These are phyloP conservation scores for Papilio protenor DNA, from an alignment of 2,888 invertebrate species.

Conservation along the genomic window DNA sequence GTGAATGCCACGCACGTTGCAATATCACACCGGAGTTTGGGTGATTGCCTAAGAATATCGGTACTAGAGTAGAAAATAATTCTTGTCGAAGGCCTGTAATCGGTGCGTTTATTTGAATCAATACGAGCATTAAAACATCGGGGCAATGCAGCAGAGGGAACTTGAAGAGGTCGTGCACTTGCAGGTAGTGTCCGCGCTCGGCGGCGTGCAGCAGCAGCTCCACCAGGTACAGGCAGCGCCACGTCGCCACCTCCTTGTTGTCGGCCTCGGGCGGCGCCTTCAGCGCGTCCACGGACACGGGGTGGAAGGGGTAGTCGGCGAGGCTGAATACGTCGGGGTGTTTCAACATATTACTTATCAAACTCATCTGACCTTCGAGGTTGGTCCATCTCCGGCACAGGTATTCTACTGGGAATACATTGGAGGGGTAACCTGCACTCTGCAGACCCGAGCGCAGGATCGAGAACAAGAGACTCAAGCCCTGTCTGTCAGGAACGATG, in stretches of 20 bases:
- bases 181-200: slow-evolving; percentile 92
- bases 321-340: slow-evolving; percentile 97
- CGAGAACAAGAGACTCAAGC: slow-evolving; percentile 92
- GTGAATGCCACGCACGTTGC: slow-evolving; percentile 97
- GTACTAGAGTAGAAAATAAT: slow-evolving; percentile 93
- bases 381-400: slow-evolving; percentile 97
- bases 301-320: slow-evolving; percentile 94
- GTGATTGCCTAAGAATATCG: slow-evolving; percentile 97
- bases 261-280: slow-evolving; percentile 98
- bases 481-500: slow-evolving; percentile 93
- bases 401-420: slow-evolving; percentile 93
- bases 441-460: slow-evolving; percentile 93
- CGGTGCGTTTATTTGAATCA: slow-evolving; percentile 94
- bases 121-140: slow-evolving; percentile 94
- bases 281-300: slow-evolving; percentile 93
- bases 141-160: slow-evolving; percentile 97
- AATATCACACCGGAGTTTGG: slow-evolving; percentile 97
- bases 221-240: slow-evolving; percentile 96
- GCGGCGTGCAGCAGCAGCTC: slow-evolving; percentile 94
- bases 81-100: slow-evolving; percentile 92
- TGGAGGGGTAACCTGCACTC: slow-evolving; percentile 88
- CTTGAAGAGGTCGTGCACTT: slow-evolving; percentile 95
- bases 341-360: slow-evolving; percentile 93
- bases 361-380: slow-evolving; percentile 95
- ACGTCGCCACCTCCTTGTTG: slow-evolving; percentile 95